Evolutionary conservation across 2,888 invertebrate species (phyloP).

Genomic region (Suillia variegata): DNA sequence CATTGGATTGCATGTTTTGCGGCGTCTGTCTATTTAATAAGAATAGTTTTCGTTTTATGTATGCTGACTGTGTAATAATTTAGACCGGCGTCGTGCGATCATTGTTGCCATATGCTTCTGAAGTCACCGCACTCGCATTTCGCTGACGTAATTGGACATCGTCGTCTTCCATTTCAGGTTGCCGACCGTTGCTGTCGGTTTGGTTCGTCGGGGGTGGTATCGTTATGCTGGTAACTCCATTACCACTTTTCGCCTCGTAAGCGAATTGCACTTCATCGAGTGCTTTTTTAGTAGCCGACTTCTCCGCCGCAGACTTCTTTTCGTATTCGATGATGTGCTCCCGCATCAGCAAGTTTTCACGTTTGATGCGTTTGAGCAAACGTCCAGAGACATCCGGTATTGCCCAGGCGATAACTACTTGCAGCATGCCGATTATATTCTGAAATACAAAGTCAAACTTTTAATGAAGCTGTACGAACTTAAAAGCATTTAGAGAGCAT

Average conservation of each 20-base stretch:
- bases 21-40: too few species aligned
- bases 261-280: constrained; percentile 20
- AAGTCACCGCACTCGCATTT: too few species aligned
- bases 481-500: neutral
- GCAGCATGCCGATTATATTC: constrained; percentile 76
- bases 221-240: neutral
- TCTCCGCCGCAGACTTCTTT: constrained; percentile 53
- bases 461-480: too few species aligned
- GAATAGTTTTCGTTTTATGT: too few species aligned
- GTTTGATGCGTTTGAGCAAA: constrained; percentile 72
- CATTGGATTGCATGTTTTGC: too few species aligned
- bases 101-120: constrained; percentile 26
- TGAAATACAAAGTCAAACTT: constrained; percentile 53
- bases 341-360: constrained; percentile 74
- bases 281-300: constrained; percentile 24
- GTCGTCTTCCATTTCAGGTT: constrained; percentile 17
- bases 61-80: too few species aligned
- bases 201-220: neutral
- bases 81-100: constrained; percentile 46
- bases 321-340: constrained; percentile 77
- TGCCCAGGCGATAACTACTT: constrained; percentile 74
- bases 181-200: neutral
- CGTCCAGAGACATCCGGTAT: constrained; percentile 78
- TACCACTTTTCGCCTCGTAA: constrained; percentile 8
- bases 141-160: too few species aligned